Evolutionary conservation across 2,797 vertebrate genomes (phyloP).

Genomic region (Silurus aristotelis): DNA sequence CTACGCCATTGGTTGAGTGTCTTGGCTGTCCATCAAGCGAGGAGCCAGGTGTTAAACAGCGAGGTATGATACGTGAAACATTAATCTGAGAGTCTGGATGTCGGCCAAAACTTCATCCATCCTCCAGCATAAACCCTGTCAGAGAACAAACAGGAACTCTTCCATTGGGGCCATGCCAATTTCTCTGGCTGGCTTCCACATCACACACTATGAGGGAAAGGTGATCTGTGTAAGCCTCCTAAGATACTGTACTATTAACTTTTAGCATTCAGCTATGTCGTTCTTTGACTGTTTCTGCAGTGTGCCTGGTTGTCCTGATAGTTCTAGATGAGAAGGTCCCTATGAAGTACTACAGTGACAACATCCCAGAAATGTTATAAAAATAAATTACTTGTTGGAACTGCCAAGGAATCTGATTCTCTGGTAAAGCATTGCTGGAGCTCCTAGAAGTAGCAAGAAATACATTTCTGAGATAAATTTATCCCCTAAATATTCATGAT

Average conservation of each 20-base stretch:
- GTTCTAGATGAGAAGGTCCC: background rate
- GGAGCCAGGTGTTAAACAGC: background rate
- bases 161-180: background rate
- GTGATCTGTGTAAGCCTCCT: background rate
- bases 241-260: background rate
- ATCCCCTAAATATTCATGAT: no score
- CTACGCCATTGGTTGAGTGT: background rate
- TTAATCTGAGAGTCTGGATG: conserved; percentile 14
- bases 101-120: conserved; percentile 1
- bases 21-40: background rate
- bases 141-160: conserved; percentile 22
- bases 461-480: no score
- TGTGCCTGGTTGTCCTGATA: background rate
- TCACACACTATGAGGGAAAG: background rate
- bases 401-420: no score
- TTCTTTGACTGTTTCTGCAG: background rate
- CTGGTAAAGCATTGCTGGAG: no score
- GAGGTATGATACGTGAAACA: background rate
- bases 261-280: background rate
- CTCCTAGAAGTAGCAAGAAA: no score
- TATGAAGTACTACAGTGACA: background rate
- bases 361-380: background rate
- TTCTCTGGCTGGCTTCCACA: conserved; percentile 27
- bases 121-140: background rate
- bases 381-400: background rate